Percentiles rank a stretch among this genome's conserved stretches.
Evolutionary conservation across 2,888 invertebrate species (phyloP).

Genomic region (Iphiclides podalirius): DNA sequence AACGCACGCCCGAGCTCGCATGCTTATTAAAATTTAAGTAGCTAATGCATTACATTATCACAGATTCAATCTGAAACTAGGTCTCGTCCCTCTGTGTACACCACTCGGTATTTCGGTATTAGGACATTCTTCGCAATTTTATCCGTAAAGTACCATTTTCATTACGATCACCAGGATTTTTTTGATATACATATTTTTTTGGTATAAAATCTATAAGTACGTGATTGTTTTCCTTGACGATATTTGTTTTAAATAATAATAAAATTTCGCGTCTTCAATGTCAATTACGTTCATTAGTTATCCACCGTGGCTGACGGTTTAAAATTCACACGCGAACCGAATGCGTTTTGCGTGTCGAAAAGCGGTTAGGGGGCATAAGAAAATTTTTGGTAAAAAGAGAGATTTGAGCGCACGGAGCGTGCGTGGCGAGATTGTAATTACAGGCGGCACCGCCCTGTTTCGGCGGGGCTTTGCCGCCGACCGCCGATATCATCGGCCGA

Average conservation of each 20-base stretch:
- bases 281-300: conserved; percentile 36
- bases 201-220: too few relatives aligned
- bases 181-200: too few relatives aligned
- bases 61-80: background rate
- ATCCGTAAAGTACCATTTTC: background rate
- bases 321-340: conserved; percentile 65
- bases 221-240: background rate
- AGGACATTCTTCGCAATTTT: background rate
- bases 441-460: conserved; percentile 56
- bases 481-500: conserved; percentile 52
- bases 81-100: background rate
- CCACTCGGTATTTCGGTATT: background rate
- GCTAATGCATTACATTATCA: background rate
- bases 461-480: conserved; percentile 48
- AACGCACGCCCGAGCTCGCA: background rate
- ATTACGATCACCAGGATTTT: background rate
- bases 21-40: conserved; percentile 8
- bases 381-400: conserved; percentile 65
- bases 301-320: conserved; percentile 57
- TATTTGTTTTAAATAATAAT: conserved; percentile 26
- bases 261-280: conserved; percentile 25
- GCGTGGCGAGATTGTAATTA: conserved; percentile 67
- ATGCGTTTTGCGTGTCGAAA: conserved; percentile 68
- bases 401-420: conserved; percentile 48
- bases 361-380: conserved; percentile 58